Evolutionary conservation across 2,888 invertebrate species (phyloP).

Genomic region (Caenorhabditis angaria): DNA sequence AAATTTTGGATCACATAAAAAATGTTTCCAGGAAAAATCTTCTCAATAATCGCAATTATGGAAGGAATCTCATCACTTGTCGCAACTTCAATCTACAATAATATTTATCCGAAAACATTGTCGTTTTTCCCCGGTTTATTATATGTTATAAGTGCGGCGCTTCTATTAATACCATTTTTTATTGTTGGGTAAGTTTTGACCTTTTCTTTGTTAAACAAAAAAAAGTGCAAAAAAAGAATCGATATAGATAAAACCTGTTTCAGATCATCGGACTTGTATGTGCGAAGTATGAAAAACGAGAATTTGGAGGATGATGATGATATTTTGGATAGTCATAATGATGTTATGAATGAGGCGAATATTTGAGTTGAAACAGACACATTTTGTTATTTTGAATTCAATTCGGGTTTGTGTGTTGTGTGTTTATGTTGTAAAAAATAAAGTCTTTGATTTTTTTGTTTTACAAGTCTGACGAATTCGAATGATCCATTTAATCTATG

Average conservation of each 20-base stretch:
- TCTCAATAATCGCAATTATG: slow-evolving; percentile 71
- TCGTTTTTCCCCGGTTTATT: slow-evolving; percentile 72
- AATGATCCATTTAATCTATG: too few species aligned
- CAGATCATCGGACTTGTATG: background rate
- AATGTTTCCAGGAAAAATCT: slow-evolving; percentile 68
- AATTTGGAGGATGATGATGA: slow-evolving; percentile 26
- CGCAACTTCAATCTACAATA: slow-evolving; percentile 73
- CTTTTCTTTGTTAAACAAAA: background rate
- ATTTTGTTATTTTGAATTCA: background rate
- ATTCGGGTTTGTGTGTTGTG: background rate
- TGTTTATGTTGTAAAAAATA: background rate
- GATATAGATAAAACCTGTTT: background rate
- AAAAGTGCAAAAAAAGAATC: too few species aligned
- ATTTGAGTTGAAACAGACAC: too few species aligned
- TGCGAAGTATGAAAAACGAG: background rate
- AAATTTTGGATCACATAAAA: background rate
- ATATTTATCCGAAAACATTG: slow-evolving; percentile 72
- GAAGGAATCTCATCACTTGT: slow-evolving; percentile 72
- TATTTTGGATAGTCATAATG: slow-evolving; percentile 38
- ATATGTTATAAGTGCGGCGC: slow-evolving; percentile 58
- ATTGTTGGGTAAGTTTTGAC: slow-evolving; percentile 54
- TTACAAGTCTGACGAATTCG: too few species aligned
- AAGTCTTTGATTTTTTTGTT: background rate
- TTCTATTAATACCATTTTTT: slow-evolving; percentile 55
- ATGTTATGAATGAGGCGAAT: slow-evolving; percentile 30